phyloP scores from a whole-genome alignment of 2,888 invertebrate species.

The Myathropa florea region DNA sequence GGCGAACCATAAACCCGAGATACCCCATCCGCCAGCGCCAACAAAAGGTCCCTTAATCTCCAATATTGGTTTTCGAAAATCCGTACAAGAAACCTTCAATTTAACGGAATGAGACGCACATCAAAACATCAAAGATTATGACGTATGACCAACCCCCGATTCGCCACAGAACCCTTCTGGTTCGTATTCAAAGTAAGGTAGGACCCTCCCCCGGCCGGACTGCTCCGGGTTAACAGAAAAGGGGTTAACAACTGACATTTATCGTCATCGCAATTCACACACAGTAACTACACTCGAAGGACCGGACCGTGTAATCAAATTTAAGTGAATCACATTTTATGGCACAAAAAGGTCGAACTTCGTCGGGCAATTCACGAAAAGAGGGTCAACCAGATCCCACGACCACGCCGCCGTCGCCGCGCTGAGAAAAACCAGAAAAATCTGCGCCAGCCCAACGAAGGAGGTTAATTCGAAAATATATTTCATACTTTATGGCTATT shows the following conservation, averaged over 20 bases:
- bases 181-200: conserved; percentile 43
- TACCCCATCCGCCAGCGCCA: not conserved
- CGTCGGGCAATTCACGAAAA: conserved; percentile 10
- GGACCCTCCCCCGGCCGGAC: not conserved
- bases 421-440: conserved; percentile 21
- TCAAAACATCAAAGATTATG: conserved; percentile 33
- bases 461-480: conserved; percentile 45
- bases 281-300: conserved; percentile 50
- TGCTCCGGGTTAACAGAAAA: not conserved
- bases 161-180: not conserved
- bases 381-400: conserved; percentile 4
- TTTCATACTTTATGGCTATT: conserved; percentile 69
- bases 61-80: conserved; percentile 22
- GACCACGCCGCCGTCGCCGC: too few relatives aligned
- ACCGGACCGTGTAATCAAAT: conserved; percentile 59
- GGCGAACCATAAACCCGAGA: too few relatives aligned
- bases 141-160: not conserved
- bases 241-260: conserved; percentile 50
- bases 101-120: not conserved
- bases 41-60: conserved; percentile 29
- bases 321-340: conserved; percentile 69
- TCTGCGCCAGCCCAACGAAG: conserved; percentile 20
- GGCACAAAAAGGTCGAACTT: conserved; percentile 32
- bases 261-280: conserved; percentile 55
- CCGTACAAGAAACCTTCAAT: not conserved